Percentiles rank a stretch among this genome's conserved stretches.
phyloP scores from a whole-genome alignment of 2,113 vertebrate species.

The Sprattus sprattus region DNA sequence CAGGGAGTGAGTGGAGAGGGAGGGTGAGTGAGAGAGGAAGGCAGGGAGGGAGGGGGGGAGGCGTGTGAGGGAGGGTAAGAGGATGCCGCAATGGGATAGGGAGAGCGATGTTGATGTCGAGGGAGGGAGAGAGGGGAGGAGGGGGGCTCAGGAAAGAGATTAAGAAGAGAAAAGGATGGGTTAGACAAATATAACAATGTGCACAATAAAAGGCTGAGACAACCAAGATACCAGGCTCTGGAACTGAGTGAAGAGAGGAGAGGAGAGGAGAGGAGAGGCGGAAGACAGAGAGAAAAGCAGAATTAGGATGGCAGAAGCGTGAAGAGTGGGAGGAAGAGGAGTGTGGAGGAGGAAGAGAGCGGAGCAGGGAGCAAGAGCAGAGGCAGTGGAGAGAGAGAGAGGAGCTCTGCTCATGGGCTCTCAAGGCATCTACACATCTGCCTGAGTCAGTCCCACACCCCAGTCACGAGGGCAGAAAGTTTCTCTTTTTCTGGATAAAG shows the following conservation, averaged over 20 bases:
- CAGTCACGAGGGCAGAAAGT: too few species aligned
- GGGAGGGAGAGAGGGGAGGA: not conserved
- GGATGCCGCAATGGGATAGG: not conserved
- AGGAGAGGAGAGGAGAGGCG: not conserved
- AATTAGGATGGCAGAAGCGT: not conserved
- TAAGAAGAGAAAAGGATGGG: not conserved
- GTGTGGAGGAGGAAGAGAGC: not conserved
- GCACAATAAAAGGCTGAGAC: not conserved
- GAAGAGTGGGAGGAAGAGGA: not conserved
- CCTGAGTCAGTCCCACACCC: not conserved
- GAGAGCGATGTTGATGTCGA: not conserved
- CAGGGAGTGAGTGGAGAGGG: not conserved
- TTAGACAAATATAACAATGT: not conserved
- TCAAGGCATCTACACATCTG: not conserved
- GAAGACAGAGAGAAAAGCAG: not conserved
- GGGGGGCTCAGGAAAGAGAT: not conserved
- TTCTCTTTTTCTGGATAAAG: not conserved
- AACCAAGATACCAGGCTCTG: not conserved
- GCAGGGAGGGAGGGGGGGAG: slow-evolving; percentile 16
- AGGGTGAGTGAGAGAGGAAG: not conserved
- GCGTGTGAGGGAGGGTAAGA: not conserved
- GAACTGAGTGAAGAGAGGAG: not conserved
- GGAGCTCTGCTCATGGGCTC: not conserved
- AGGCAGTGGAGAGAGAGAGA: slow-evolving; percentile 24
- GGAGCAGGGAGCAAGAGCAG: not conserved